A percentile compares a stretch with the other conserved stretches of the same genome.
Evolutionary conservation across 2,113 vertebrate species (phyloP).

Genomic region (Salvator merianae): DNA sequence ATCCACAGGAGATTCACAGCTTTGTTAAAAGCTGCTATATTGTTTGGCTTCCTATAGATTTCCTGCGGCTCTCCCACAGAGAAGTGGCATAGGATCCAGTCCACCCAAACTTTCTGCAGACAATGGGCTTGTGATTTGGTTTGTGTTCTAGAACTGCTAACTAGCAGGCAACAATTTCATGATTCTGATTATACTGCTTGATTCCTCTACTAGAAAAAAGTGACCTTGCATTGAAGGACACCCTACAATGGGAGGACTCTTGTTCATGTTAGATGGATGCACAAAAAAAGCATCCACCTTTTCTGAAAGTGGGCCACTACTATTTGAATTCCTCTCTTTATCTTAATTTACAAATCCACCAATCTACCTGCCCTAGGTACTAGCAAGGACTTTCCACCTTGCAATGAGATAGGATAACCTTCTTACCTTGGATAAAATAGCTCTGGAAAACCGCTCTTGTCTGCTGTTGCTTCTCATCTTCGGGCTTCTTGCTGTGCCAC

Average conservation of each 20-base stretch:
- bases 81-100: too few species aligned
- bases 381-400: not conserved
- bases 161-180: not conserved
- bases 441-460: conserved; percentile 24
- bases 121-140: too few species aligned
- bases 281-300: not conserved
- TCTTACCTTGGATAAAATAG: conserved; percentile 56
- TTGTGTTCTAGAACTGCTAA: not conserved
- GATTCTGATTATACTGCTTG: not conserved
- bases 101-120: too few species aligned
- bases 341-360: not conserved
- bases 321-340: not conserved
- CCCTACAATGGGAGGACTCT: not conserved
- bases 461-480: not conserved
- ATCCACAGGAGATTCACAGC: too few species aligned
- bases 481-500: conserved; percentile 13
- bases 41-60: too few species aligned
- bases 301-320: not conserved
- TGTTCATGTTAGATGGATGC: not conserved
- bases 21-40: too few species aligned
- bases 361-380: rapidly evolving
- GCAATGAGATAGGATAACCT: rapidly evolving
- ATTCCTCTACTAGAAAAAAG: not conserved
- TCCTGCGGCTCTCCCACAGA: too few species aligned
- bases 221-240: not conserved